phyloP scores from a whole-genome alignment of 2,888 invertebrate species.

The Mythimna impura region DNA sequence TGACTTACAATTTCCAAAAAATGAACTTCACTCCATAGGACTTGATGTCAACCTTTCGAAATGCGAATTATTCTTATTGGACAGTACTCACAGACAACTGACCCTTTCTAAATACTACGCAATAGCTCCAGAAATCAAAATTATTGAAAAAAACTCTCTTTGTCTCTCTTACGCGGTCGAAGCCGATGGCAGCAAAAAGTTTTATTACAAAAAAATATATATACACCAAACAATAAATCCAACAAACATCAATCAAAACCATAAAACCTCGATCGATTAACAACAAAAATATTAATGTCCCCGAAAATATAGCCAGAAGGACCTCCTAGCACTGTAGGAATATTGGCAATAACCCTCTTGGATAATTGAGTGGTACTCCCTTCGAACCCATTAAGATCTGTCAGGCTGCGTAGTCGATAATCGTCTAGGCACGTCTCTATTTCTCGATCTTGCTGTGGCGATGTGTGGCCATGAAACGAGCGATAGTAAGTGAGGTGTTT shows the following conservation, averaged over 20 bases:
- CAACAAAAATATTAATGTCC: constrained; percentile 42
- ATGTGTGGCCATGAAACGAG: constrained; percentile 22
- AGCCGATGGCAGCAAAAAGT: too few relatives aligned
- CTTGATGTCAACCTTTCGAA: too few relatives aligned
- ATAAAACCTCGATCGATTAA: constrained; percentile 8
- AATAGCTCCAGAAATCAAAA: too few relatives aligned
- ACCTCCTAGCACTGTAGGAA: constrained; percentile 59
- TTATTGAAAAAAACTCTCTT: too few relatives aligned
- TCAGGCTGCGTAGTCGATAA: constrained; percentile 75
- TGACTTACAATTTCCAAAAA: too few relatives aligned
- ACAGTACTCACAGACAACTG: too few relatives aligned
- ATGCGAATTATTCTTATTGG: too few relatives aligned
- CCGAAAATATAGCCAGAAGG: constrained; percentile 37
- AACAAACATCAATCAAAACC: constrained; percentile 12
- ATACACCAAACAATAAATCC: background rate
- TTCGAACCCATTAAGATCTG: constrained; percentile 79
- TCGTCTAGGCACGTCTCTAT: constrained; percentile 67
- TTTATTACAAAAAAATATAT: too few relatives aligned
- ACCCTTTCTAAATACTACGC: too few relatives aligned
- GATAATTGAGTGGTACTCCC: constrained; percentile 79
- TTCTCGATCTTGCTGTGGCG: constrained; percentile 53
- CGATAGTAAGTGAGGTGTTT: background rate
- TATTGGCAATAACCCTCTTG: constrained; percentile 76
- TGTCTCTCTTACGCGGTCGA: too few relatives aligned
- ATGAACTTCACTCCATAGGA: too few relatives aligned